Percentiles rank a stretch among this genome's conserved stretches.
These are phyloP conservation scores for Melipona beecheii DNA, from an alignment of 2,888 invertebrate genomes.

Conservation along the genomic window DNA sequence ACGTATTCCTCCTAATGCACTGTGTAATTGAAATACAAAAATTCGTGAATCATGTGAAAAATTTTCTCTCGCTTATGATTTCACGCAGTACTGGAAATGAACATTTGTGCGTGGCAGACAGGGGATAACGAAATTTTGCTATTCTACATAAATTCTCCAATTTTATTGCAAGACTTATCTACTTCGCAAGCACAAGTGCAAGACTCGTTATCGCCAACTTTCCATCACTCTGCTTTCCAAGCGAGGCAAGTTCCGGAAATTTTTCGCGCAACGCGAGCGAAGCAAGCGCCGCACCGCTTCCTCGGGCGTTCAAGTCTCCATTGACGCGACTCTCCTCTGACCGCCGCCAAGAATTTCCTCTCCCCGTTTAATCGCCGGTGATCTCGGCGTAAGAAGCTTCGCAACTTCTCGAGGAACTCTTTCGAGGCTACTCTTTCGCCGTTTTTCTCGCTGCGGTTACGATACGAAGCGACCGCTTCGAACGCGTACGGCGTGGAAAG, in stretches of 20 bases:
- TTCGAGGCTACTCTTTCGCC: background rate
- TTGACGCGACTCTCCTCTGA: background rate
- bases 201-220: slow-evolving; percentile 4
- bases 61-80: too few species aligned
- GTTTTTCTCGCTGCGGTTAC: slow-evolving; percentile 14
- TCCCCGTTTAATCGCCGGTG: background rate
- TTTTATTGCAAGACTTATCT: background rate
- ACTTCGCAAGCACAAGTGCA: background rate
- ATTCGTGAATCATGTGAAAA: too few species aligned
- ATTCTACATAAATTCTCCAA: background rate
- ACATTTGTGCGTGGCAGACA: too few species aligned
- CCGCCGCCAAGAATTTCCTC: background rate
- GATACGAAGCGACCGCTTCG: slow-evolving; percentile 50
- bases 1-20: too few species aligned
- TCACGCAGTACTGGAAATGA: too few species aligned
- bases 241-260: too few species aligned
- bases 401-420: background rate
- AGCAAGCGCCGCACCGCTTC: background rate
- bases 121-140: background rate
- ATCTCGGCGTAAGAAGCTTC: background rate
- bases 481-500: slow-evolving; percentile 72
- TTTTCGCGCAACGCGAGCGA: background rate
- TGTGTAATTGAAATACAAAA: too few species aligned
- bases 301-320: slow-evolving; percentile 29
- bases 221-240: background rate